Conservation (phyloP, 2,113 vertebrate species). For the Macroglossus sobrinus region DNA sequence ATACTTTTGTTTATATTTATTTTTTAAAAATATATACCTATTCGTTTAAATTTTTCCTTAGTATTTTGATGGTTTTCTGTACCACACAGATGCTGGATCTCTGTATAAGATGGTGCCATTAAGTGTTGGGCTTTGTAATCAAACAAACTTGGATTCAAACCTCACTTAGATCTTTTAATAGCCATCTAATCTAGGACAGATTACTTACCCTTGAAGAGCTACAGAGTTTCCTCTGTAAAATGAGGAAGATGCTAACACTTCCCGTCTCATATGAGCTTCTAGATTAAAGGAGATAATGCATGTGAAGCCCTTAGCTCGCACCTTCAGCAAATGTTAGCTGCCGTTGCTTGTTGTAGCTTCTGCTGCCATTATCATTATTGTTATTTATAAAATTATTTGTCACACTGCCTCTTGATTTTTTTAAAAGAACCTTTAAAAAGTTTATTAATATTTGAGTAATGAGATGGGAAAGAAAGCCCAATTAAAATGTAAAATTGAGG, state of each 20-base stretch:
- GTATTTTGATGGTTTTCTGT: neutral
- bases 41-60: neutral
- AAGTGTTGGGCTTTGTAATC: neutral
- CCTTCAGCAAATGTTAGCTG: neutral
- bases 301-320: neutral
- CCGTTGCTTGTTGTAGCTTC: neutral
- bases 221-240: neutral
- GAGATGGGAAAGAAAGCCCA: conserved; percentile 61
- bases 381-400: neutral
- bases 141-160: neutral
- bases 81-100: neutral
- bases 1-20: neutral
- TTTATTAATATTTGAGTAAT: conserved; percentile 48
- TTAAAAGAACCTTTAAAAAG: conserved; percentile 5
- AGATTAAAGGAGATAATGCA: neutral
- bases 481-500: conserved; percentile 68
- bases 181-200: neutral
- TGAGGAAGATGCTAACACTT: neutral
- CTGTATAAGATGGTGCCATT: neutral
- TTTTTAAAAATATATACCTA: neutral
- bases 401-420: neutral
- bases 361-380: neutral
- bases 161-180: neutral
- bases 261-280: neutral
- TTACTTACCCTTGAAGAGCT: neutral